Percentiles rank a stretch among this genome's conserved stretches.
Evolutionary conservation across 1,140 invertebrate species (phyloP).

Genomic region (Drosophila subobscura): DNA sequence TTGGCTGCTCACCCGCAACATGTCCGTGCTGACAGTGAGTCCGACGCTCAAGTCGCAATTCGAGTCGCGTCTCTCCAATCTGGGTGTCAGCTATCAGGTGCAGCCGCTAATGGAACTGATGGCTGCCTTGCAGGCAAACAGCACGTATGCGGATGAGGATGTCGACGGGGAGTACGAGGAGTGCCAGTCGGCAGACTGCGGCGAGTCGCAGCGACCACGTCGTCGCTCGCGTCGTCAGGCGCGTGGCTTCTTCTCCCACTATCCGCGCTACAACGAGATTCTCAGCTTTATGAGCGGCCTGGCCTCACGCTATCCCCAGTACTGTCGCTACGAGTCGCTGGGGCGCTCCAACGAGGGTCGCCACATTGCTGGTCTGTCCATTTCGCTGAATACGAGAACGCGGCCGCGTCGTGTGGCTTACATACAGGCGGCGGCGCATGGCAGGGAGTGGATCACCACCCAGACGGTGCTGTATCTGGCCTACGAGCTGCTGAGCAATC

Average conservation of each 20-base stretch:
- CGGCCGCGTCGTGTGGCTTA: conserved; percentile 75
- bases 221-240: conserved; percentile 68
- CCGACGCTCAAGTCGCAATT: conserved; percentile 50
- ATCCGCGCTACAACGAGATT: conserved; percentile 74
- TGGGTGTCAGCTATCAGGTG: conserved; percentile 57
- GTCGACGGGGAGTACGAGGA: conserved; percentile 35
- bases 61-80: conserved; percentile 51
- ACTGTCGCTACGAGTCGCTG: conserved; percentile 77
- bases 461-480: conserved; percentile 87
- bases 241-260: conserved; percentile 73
- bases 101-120: conserved; percentile 72
- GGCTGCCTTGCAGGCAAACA: conserved; percentile 57
- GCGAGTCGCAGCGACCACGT: conserved; percentile 42
- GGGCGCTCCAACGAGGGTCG: conserved; percentile 83
- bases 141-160: conserved; percentile 50
- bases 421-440: conserved; percentile 75
- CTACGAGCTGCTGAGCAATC: conserved; percentile 85
- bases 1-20: conserved; percentile 68
- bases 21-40: conserved; percentile 66
- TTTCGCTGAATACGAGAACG: conserved; percentile 70
- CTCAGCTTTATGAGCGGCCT: conserved; percentile 76
- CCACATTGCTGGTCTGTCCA: conserved; percentile 75
- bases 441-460: conserved; percentile 88
- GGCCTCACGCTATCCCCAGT: conserved; percentile 70
- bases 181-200: conserved; percentile 56